Evolutionary conservation across 2,113 vertebrate genomes (phyloP).

Genomic region (Mormoops blainvillei): DNA sequence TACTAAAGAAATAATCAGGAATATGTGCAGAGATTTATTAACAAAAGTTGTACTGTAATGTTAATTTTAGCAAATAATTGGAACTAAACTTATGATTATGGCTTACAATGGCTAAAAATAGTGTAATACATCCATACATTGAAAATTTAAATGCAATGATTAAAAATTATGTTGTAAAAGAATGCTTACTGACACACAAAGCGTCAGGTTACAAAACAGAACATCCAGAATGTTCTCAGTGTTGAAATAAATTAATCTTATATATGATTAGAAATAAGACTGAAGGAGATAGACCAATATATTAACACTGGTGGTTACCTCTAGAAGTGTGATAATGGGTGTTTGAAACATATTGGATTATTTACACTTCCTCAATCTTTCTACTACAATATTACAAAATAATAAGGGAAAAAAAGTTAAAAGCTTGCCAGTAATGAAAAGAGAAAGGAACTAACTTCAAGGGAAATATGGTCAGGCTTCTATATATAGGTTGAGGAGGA

Average conservation of each 20-base stretch:
- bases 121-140: not conserved
- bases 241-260: not conserved
- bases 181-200: not conserved
- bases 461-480: not conserved
- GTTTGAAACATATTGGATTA: not conserved
- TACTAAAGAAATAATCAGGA: slow-evolving; percentile 13
- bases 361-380: not conserved
- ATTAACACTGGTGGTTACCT: not conserved
- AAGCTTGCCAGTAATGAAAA: not conserved
- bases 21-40: slow-evolving; percentile 7
- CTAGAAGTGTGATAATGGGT: not conserved
- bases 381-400: not conserved
- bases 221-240: not conserved
- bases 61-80: slow-evolving; percentile 19
- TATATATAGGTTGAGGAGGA: not conserved
- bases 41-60: not conserved
- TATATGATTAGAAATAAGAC: not conserved
- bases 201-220: slow-evolving; percentile 3
- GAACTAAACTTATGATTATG: not conserved
- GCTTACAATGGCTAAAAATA: slow-evolving; percentile 27
- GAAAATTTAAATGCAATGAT: not conserved
- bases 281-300: not conserved
- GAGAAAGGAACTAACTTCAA: not conserved
- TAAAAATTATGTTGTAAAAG: slow-evolving; percentile 5
- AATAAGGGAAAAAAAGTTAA: not conserved